Conservation (phyloP, 2,797 vertebrate genomes). For the Oryzias sinensis region DNA sequence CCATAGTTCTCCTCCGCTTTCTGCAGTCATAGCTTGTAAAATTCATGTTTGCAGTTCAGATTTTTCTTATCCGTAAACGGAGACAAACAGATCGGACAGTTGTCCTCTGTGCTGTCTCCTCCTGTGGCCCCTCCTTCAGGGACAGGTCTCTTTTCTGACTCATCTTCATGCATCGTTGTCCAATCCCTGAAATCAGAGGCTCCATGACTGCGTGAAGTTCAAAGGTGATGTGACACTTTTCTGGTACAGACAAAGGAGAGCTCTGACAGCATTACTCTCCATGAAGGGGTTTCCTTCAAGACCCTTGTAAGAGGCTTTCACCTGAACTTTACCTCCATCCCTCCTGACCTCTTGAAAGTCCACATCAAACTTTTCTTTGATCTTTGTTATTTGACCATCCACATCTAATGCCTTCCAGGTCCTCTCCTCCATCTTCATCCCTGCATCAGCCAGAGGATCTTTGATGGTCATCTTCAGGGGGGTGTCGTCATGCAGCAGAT, state of each 20-base stretch:
- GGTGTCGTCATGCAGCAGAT: too few species aligned
- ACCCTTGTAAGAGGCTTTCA: slow-evolving; percentile 20
- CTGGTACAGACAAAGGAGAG: slow-evolving; percentile 69
- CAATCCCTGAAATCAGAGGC: slow-evolving; percentile 20
- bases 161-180: neutral
- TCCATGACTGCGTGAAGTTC: neutral
- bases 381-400: neutral
- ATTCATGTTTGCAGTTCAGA: slow-evolving; percentile 68
- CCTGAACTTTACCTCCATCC: slow-evolving; percentile 1
- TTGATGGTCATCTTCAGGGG: too few species aligned
- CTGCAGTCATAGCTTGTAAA: slow-evolving; percentile 62
- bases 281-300: slow-evolving; percentile 16
- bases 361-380: slow-evolving; percentile 61
- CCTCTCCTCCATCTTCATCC: slow-evolving; percentile 31
- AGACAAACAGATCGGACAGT: slow-evolving; percentile 67
- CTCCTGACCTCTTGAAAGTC: neutral
- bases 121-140: neutral
- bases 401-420: slow-evolving; percentile 36
- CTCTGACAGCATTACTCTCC: slow-evolving; percentile 63
- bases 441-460: too few species aligned
- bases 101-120: neutral
- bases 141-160: slow-evolving; percentile 2
- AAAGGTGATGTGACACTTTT: slow-evolving; percentile 22
- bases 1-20: accelerated
- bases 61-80: slow-evolving; percentile 25